phyloP scores from a whole-genome alignment of 2,888 invertebrate genomes.

The Tubulanus polymorphus region DNA sequence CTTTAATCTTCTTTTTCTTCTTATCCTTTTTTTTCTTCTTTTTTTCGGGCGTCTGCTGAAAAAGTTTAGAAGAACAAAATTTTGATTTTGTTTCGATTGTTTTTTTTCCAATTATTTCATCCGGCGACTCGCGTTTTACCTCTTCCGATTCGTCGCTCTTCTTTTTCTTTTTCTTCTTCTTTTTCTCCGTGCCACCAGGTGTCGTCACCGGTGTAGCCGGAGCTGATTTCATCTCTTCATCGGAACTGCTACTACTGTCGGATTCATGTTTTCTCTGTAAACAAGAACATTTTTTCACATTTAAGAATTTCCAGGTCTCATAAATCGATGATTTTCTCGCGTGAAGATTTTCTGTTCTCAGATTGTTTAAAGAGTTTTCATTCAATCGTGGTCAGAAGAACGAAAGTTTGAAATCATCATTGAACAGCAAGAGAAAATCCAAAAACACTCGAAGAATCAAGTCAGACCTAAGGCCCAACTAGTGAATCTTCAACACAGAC shows the following conservation, averaged over 20 bases:
- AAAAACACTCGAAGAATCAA: too few relatives aligned
- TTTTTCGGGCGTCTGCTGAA: constrained; percentile 33
- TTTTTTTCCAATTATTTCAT: background rate
- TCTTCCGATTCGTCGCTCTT: constrained; percentile 26
- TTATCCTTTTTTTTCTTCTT: constrained; percentile 44
- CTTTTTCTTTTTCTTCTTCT: constrained; percentile 40
- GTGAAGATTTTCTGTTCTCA: too few relatives aligned
- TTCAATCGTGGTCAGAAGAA: too few relatives aligned
- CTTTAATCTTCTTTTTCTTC: constrained; percentile 27
- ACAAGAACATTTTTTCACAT: too few relatives aligned
- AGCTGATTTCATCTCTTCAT: constrained; percentile 15
- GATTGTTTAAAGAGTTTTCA: too few relatives aligned
- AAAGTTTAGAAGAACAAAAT: constrained; percentile 4
- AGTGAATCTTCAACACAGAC: too few relatives aligned
- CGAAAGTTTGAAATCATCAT: too few relatives aligned
- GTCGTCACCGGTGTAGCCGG: constrained; percentile 18
- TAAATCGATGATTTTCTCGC: too few relatives aligned
- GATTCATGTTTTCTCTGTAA: constrained; percentile 32
- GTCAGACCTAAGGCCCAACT: too few relatives aligned
- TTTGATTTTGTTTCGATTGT: background rate
- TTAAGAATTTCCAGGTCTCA: too few relatives aligned
- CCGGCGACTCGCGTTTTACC: constrained; percentile 11
- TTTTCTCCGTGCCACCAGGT: constrained; percentile 24
- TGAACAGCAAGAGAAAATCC: too few relatives aligned
- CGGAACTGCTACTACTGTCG: constrained; percentile 24